Evolutionary conservation across 2,888 invertebrate genomes (phyloP).

Genomic region (Sceliomorpha sp.): DNA sequence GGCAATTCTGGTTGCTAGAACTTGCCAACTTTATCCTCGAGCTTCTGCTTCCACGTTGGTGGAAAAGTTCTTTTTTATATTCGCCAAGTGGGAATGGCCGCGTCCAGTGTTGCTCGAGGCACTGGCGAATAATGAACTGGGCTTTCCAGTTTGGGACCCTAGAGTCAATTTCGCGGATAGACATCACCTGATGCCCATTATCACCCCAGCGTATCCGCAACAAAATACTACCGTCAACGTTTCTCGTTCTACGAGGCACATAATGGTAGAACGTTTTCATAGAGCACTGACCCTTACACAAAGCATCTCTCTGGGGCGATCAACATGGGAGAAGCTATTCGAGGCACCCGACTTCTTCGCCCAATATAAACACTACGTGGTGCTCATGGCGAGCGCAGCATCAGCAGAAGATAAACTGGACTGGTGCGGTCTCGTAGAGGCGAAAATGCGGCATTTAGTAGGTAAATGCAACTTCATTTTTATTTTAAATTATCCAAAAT

Average conservation of each 20-base stretch:
- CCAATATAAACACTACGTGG: slow-evolving; percentile 97
- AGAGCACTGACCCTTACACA: slow-evolving; percentile 88
- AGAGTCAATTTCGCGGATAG: slow-evolving; percentile 88
- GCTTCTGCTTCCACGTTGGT: slow-evolving; percentile 96
- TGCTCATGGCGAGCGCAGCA: slow-evolving; percentile 90
- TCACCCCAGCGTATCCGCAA: slow-evolving; percentile 99
- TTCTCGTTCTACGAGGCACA: slow-evolving; percentile 93
- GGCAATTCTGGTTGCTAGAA: slow-evolving; percentile 99
- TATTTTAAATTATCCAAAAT: no score
- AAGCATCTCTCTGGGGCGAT: slow-evolving; percentile 92
- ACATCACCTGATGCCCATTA: slow-evolving; percentile 99
- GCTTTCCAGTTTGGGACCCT: slow-evolving; percentile 99
- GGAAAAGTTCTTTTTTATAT: slow-evolving; percentile 99
- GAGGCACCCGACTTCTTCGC: slow-evolving; percentile 95
- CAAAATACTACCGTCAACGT: slow-evolving; percentile 99
- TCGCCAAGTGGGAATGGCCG: slow-evolving; percentile 99
- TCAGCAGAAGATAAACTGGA: slow-evolving; percentile 93
- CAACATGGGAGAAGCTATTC: slow-evolving; percentile 95
- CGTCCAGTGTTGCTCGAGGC: slow-evolving; percentile 97
- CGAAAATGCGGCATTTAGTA: slow-evolving; percentile 95
- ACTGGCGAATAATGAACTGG: slow-evolving; percentile 91
- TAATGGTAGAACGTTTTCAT: slow-evolving; percentile 96
- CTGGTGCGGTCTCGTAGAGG: slow-evolving; percentile 98
- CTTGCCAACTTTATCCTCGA: slow-evolving; percentile 99
- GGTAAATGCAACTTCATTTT: slow-evolving; percentile 82